Conservation (phyloP, 2,113 vertebrate species). For the Atractosteus spatula region DNA sequence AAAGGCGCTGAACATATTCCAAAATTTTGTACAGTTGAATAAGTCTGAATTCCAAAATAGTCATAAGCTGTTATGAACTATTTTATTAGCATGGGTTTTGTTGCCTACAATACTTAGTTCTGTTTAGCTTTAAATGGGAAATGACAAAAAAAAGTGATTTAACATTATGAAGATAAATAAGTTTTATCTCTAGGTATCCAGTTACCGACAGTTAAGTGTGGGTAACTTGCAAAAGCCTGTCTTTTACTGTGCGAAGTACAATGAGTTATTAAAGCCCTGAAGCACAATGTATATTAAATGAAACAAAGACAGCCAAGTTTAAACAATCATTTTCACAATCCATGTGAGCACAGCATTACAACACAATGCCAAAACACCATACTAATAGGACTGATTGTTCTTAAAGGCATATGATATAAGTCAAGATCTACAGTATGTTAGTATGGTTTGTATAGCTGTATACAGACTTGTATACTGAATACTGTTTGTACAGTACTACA, state of each 20-base stretch:
- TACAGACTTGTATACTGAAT: too few species aligned
- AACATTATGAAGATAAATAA: neutral
- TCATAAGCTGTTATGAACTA: neutral
- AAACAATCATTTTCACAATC: constrained; percentile 1
- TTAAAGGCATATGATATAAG: too few species aligned
- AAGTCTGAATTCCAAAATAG: too few species aligned
- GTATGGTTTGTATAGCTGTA: too few species aligned
- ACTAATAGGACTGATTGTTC: too few species aligned
- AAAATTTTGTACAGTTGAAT: too few species aligned
- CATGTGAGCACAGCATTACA: too few species aligned
- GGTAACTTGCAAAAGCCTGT: constrained; percentile 42
- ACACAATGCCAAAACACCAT: too few species aligned
- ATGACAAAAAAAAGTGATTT: neutral
- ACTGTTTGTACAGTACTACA: too few species aligned
- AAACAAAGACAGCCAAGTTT: constrained; percentile 43
- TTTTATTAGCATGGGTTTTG: neutral
- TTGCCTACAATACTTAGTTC: neutral
- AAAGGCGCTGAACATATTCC: too few species aligned
- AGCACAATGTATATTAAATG: constrained; percentile 36
- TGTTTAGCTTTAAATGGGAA: neutral
- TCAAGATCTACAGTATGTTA: too few species aligned
- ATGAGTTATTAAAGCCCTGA: constrained; percentile 23
- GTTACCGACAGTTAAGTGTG: constrained; percentile 14
- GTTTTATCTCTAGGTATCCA: neutral
- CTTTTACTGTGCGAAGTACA: constrained; percentile 27